phyloP scores from a whole-genome alignment of 2,113 vertebrate species.

The Papio anubis region DNA sequence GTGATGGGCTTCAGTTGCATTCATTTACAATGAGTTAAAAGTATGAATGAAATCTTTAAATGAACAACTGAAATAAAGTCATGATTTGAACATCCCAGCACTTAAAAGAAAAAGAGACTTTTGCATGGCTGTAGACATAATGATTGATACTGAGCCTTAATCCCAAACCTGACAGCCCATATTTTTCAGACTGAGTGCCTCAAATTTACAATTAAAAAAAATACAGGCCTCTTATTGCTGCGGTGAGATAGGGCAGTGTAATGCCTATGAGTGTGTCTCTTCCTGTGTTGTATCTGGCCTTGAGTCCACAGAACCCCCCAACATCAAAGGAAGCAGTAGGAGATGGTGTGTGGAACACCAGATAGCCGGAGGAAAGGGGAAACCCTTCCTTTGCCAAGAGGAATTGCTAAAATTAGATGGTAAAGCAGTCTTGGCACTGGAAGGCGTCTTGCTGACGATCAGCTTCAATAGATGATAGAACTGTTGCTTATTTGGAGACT shows the following conservation, averaged over 20 bases:
- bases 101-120: background rate
- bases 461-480: background rate
- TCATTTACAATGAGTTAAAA: background rate
- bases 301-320: background rate
- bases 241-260: background rate
- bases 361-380: slow-evolving; percentile 51
- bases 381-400: slow-evolving; percentile 26
- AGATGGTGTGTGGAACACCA: slow-evolving; percentile 52
- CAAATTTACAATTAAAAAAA: background rate
- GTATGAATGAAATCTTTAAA: slow-evolving; percentile 39
- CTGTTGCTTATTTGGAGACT: background rate
- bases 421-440: background rate
- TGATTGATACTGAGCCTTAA: background rate
- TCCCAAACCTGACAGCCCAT: background rate
- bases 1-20: background rate
- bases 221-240: background rate
- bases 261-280: background rate
- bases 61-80: background rate
- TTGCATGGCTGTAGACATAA: background rate
- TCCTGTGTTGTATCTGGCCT: slow-evolving; percentile 55
- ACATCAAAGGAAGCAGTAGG: slow-evolving; percentile 63
- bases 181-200: background rate
- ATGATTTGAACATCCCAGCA: background rate
- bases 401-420: slow-evolving; percentile 66
- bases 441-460: background rate